A percentile compares a stretch with the other conserved stretches of the same genome.
phyloP scores from a whole-genome alignment of 2,888 invertebrate species.

The Onthophagus sagittarius region DNA sequence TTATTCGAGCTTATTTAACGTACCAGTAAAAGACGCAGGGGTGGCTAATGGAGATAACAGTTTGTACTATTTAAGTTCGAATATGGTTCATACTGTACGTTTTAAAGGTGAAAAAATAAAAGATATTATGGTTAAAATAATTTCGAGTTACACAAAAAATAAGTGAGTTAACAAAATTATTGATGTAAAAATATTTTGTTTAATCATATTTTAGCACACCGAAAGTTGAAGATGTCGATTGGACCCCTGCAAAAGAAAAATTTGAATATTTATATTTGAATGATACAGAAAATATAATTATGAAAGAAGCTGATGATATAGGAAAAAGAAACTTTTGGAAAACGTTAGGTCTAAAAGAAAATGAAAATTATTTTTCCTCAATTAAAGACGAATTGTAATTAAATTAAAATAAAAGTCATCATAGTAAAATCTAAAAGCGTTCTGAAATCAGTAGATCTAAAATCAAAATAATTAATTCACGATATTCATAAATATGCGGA shows the following conservation, averaged over 20 bases:
- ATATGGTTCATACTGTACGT: not conserved
- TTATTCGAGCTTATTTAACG: not conserved
- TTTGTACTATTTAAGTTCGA: conserved; percentile 2
- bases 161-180: not conserved
- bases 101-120: conserved; percentile 4
- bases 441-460: too few species aligned
- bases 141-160: not conserved
- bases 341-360: conserved; percentile 9
- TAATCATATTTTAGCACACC: conserved; percentile 2
- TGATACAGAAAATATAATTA: not conserved
- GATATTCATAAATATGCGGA: too few species aligned
- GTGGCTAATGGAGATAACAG: conserved; percentile 1
- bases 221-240: not conserved
- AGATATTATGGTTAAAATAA: conserved; percentile 2
- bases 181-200: not conserved
- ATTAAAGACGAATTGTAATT: not conserved
- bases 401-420: not conserved
- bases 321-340: conserved; percentile 1
- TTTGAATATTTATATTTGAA: conserved; percentile 1
- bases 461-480: too few species aligned
- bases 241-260: not conserved
- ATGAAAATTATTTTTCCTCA: conserved; percentile 14
- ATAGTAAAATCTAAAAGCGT: too few species aligned
- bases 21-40: not conserved
- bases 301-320: not conserved